These are phyloP conservation scores for Sternotherus odoratus DNA, from an alignment of 2,797 vertebrate species.

Conservation along the genomic window DNA sequence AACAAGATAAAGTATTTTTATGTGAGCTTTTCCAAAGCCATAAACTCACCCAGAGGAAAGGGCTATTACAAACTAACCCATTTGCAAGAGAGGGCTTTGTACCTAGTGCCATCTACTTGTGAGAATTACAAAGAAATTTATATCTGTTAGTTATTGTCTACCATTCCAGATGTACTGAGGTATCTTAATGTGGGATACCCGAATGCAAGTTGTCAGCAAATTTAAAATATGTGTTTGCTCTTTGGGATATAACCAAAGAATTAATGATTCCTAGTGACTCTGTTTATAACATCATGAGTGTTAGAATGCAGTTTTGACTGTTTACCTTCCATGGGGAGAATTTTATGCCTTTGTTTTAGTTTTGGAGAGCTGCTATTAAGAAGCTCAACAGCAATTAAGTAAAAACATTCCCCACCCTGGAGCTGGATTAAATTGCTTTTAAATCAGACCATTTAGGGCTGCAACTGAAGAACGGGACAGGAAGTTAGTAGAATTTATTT, in stretches of 20 bases:
- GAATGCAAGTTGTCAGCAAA: background rate
- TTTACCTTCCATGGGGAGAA: background rate
- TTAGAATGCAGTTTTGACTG: background rate
- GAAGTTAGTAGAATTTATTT: background rate
- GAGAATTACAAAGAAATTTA: background rate
- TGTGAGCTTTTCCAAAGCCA: background rate
- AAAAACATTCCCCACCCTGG: background rate
- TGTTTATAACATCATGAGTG: accelerated
- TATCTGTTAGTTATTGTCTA: background rate
- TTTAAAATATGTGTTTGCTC: too few relatives aligned
- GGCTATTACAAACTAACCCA: background rate
- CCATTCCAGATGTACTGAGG: background rate
- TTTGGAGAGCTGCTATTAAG: background rate
- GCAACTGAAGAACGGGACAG: background rate
- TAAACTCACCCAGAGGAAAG: background rate
- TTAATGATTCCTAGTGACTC: background rate
- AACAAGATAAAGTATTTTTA: background rate
- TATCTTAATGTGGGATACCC: background rate
- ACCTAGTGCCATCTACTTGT: background rate
- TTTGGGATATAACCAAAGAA: background rate
- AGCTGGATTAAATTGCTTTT: background rate
- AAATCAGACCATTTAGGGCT: background rate
- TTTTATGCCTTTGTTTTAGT: background rate
- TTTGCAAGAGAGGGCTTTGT: background rate
- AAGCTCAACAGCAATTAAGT: background rate